These are phyloP conservation scores for Teleogryllus occipitalis DNA, from an alignment of 1,140 invertebrate species.

Conservation along the genomic window DNA sequence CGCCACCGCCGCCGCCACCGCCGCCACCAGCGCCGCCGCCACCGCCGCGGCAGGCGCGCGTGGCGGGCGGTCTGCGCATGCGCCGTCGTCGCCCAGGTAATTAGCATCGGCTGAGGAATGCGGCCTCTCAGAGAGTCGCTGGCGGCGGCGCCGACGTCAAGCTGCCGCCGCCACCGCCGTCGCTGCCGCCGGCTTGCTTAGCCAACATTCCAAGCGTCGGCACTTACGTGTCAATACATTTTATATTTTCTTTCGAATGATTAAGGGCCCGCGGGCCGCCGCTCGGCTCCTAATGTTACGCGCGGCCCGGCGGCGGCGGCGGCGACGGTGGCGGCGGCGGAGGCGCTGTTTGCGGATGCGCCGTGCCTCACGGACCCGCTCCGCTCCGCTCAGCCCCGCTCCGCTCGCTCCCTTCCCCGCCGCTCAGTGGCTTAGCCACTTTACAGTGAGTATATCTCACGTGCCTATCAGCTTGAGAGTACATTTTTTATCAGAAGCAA, in stretches of 20 bases:
- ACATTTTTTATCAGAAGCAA: too few relatives aligned
- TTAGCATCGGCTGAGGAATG: not conserved
- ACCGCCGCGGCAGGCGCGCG: not conserved
- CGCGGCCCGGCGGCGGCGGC: too few relatives aligned
- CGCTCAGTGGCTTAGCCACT: not conserved
- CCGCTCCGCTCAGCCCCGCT: not conserved
- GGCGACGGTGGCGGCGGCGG: not conserved
- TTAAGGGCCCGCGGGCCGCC: not conserved
- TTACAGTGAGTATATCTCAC: not conserved
- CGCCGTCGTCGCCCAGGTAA: not conserved
- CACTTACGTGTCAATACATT: conserved; percentile 4
- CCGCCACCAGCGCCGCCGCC: too few relatives aligned
- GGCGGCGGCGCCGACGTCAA: not conserved
- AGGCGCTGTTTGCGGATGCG: not conserved
- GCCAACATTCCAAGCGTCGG: not conserved
- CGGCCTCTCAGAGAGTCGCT: not conserved
- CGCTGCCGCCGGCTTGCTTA: not conserved
- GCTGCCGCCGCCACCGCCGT: too few relatives aligned
- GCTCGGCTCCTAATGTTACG: not conserved
- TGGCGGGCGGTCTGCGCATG: not conserved
- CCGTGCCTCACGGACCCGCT: too few relatives aligned
- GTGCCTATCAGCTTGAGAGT: too few relatives aligned
- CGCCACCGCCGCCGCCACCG: too few relatives aligned
- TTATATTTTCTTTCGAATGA: not conserved
- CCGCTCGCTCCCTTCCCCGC: not conserved